Conservation (phyloP, 2,797 vertebrate species). For the Brachyrhaphis roseni region DNA sequence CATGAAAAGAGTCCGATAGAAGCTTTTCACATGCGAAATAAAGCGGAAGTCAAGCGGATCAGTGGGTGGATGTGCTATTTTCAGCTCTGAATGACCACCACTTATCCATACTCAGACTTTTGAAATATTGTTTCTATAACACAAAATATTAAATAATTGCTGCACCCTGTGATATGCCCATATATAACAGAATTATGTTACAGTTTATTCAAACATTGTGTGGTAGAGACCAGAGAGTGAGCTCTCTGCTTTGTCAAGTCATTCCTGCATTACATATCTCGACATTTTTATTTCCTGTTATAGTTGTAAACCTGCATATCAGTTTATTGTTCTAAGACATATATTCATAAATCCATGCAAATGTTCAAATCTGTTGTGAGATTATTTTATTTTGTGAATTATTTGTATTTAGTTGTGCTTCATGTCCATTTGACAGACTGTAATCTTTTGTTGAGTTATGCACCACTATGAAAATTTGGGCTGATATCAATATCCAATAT, state of each 20-base stretch:
- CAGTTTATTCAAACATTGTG: background rate
- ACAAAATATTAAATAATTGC: background rate
- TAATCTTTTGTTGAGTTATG: no score
- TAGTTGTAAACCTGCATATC: background rate
- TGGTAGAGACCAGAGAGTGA: background rate
- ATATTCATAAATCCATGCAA: background rate
- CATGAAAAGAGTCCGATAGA: slow-evolving; percentile 13
- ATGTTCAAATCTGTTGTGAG: no score
- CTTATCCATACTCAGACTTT: background rate
- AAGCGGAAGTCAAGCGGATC: background rate
- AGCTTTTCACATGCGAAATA: slow-evolving; percentile 1
- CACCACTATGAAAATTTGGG: no score
- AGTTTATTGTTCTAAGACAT: background rate
- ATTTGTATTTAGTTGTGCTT: no score
- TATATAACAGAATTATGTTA: background rate
- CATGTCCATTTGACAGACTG: no score
- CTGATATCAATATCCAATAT: no score
- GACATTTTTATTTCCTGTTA: background rate
- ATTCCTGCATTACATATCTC: background rate
- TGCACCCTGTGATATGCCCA: background rate
- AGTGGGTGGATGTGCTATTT: slow-evolving; percentile 25
- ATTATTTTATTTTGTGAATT: no score
- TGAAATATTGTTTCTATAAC: background rate
- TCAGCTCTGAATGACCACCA: slow-evolving; percentile 14
- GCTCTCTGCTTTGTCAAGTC: background rate